Percentiles rank a stretch among this genome's conserved stretches.
These are phyloP conservation scores for Xestia sexstrigata DNA, from an alignment of 2,888 invertebrate species.

Conservation along the genomic window DNA sequence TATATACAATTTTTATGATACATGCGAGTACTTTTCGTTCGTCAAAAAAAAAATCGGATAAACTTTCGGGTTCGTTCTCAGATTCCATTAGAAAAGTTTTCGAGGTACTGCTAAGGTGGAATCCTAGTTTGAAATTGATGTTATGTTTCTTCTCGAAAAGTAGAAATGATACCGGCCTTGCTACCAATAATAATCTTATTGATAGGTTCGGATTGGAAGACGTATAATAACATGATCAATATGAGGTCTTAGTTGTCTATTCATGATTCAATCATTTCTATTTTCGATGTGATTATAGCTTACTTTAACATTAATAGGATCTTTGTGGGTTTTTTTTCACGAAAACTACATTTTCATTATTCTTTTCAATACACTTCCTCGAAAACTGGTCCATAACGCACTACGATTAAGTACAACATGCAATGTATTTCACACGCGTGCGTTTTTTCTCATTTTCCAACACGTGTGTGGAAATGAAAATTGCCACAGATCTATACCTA, in stretches of 20 bases:
- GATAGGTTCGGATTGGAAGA: not conserved
- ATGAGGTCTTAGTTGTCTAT: not conserved
- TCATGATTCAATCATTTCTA: conserved; percentile 8
- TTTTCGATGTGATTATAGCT: not conserved
- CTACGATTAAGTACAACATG: no score
- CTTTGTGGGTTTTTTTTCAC: not conserved
- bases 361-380: no score
- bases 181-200: conserved; percentile 15
- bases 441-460: no score
- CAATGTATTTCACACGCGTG: no score
- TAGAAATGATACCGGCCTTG: conserved; percentile 20
- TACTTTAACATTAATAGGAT: conserved; percentile 20
- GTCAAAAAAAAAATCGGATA: conserved; percentile 49
- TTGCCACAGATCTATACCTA: no score
- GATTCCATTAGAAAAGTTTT: conserved; percentile 69
- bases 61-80: conserved; percentile 65
- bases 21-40: conserved; percentile 55
- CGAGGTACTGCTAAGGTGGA: conserved; percentile 32
- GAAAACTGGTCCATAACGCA: no score
- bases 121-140: conserved; percentile 55
- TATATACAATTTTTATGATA: conserved; percentile 59
- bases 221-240: not conserved
- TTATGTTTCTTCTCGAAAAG: conserved; percentile 55
- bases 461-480: no score
- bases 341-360: not conserved